Base-by-base conservation (phyloP, 2,113 vertebrate species). In the Clarias gariepinus region DNA sequence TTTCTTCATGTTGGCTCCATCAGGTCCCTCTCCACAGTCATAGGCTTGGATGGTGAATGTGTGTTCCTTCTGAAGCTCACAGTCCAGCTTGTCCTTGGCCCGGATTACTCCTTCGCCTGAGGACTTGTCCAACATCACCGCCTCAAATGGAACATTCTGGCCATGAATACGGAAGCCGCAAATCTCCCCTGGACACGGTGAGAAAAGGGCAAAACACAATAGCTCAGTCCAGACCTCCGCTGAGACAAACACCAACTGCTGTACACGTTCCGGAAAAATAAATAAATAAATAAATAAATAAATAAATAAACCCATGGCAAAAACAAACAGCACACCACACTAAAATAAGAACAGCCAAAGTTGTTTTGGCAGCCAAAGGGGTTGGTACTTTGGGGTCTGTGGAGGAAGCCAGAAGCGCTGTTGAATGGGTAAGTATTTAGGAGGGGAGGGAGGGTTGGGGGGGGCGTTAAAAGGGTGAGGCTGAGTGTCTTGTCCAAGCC, bases 91-190 rank as follows among this genome's bases (percentile, higher is more conserved):
- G 9, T 98, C 97, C 74, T 96, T 99, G 0, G 98, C 96, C 85
- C 96, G 96, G 19, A 99, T 97, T 3, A 97, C 91, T 2, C 97
- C 98, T 92, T 99, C 98, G 0, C 98, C 98, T 25, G 97, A 98
- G 94, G 97, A 97, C 87, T 98, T 98, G 92, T 99, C 97, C 94
- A 99, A 96, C 74, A 99, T 96, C 94, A 99, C 96, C 12, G 97
- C 97, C 85, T 99, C 98, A 79, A 99, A 99, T 81, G 98, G 98
- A 81, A 98, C 97, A 86, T 97, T 97, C 73, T 99, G 98, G 82
- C 98, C 98, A 0, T 99, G 97, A 90, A 99, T 98, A 92, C 97
- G 96, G 97, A 99, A 99, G 89, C 97, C 97, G 88, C 98, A 99
- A 89, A 99, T 99, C 95, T 99, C 98, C 94, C 98, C 98, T 96